Conservation (phyloP, 2,797 vertebrate species). For the Chelon auratus region DNA sequence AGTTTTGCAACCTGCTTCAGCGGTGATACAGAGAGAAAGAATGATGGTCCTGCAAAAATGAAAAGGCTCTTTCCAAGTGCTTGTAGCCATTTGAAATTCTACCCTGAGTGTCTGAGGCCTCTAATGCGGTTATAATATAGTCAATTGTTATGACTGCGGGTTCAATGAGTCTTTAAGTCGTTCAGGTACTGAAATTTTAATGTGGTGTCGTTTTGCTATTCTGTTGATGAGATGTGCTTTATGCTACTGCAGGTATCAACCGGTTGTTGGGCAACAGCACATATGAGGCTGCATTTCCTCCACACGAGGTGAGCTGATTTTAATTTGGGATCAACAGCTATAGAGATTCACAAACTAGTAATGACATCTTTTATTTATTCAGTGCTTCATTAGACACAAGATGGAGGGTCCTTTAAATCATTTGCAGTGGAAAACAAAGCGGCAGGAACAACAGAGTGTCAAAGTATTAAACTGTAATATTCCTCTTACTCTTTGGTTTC, state of each 20-base stretch:
- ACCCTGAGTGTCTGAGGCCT: constrained; percentile 29
- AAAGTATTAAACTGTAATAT: constrained; percentile 3
- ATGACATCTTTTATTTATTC: neutral
- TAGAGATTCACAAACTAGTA: neutral
- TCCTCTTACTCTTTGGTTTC: constrained; percentile 29
- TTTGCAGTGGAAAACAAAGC: neutral
- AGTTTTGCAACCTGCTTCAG: constrained; percentile 10
- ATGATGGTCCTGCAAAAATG: constrained; percentile 9
- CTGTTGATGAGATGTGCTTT: constrained; percentile 35
- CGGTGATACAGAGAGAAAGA: neutral
- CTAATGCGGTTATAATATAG: constrained; percentile 42
- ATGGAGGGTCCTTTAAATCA: no score
- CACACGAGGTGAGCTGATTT: constrained; percentile 90
- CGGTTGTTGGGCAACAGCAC: constrained; percentile 94
- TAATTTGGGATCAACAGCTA: constrained; percentile 18
- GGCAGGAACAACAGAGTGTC: neutral
- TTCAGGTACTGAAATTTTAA: constrained; percentile 50
- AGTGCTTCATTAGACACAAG: neutral
- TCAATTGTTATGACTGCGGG: constrained; percentile 35
- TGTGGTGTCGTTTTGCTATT: constrained; percentile 20
- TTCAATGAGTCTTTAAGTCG: constrained; percentile 30
- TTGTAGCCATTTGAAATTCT: constrained; percentile 28
- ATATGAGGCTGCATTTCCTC: constrained; percentile 97
- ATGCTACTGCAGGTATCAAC: constrained; percentile 89
- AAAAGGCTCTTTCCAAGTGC: constrained; percentile 20